Evolutionary conservation across 2,113 vertebrate genomes (phyloP).

Genomic region (Strix uralensis): DNA sequence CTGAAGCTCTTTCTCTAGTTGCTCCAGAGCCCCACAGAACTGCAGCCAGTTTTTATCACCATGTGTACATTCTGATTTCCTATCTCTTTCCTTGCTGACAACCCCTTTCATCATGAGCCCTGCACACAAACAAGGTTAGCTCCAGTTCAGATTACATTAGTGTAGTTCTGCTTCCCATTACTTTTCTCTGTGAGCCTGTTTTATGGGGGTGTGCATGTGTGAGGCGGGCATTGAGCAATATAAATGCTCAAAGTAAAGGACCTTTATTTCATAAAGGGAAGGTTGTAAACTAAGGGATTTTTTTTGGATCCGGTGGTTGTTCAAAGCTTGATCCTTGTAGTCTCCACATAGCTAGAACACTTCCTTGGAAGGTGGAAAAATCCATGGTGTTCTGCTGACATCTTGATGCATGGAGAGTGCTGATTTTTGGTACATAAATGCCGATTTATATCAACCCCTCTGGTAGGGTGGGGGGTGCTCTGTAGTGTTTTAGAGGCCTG

Average conservation of each 20-base stretch:
- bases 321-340: neutral
- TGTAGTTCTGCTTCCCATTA: conserved; percentile 41
- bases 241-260: neutral
- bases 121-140: conserved; percentile 55
- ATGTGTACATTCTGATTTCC: neutral
- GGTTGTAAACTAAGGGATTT: neutral
- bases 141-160: conserved; percentile 48
- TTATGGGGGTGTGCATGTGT: neutral
- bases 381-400: neutral
- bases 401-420: neutral
- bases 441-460: neutral
- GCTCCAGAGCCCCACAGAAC: neutral
- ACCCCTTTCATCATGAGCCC: conserved; percentile 12
- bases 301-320: neutral
- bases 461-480: neutral
- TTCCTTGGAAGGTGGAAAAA: neutral
- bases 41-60: neutral
- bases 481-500: neutral
- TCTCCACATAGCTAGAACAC: neutral
- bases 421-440: neutral
- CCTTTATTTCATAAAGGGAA: neutral
- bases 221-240: neutral
- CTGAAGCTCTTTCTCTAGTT: neutral
- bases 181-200: neutral
- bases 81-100: conserved; percentile 26